phyloP scores from a whole-genome alignment of 2,888 invertebrate species.

The Spodoptera littoralis region DNA sequence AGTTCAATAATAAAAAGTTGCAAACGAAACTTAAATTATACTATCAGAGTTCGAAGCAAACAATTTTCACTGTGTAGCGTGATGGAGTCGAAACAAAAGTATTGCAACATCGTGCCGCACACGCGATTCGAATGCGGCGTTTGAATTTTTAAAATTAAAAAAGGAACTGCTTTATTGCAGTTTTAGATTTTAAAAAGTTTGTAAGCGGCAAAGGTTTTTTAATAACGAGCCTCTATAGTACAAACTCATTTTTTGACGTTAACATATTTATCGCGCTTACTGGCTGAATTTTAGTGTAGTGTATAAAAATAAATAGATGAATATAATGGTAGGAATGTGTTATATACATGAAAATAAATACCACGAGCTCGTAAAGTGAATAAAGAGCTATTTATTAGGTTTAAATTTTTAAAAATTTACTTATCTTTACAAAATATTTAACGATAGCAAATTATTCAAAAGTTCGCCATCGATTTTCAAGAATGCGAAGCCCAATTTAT shows the following conservation, averaged over 20 bases:
- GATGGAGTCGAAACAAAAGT: conserved; percentile 69
- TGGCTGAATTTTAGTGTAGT: too few species aligned
- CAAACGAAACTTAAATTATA: conserved; percentile 45
- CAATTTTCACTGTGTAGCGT: conserved; percentile 74
- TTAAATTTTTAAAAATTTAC: not conserved
- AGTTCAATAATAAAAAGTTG: conserved; percentile 45
- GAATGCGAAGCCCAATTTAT: conserved; percentile 10
- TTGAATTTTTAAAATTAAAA: conserved; percentile 44
- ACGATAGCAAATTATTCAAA: conserved; percentile 2
- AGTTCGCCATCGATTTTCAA: conserved; percentile 5
- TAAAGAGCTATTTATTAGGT: conserved; percentile 7
- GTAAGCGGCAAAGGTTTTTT: too few species aligned
- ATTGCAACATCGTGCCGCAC: conserved; percentile 54
- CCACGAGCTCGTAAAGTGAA: not conserved
- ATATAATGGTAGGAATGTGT: too few species aligned
- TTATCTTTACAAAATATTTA: not conserved
- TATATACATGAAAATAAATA: too few species aligned
- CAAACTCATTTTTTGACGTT: too few species aligned
- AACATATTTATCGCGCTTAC: too few species aligned
- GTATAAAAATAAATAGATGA: not conserved
- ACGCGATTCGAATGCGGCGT: conserved; percentile 61
- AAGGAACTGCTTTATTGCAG: conserved; percentile 26
- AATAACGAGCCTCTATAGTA: too few species aligned
- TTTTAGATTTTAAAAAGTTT: conserved; percentile 8
- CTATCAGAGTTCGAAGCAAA: conserved; percentile 57